Percentiles rank a stretch among this genome's conserved stretches.
Conservation (phyloP, 2,113 vertebrate species). For the Conger conger region DNA sequence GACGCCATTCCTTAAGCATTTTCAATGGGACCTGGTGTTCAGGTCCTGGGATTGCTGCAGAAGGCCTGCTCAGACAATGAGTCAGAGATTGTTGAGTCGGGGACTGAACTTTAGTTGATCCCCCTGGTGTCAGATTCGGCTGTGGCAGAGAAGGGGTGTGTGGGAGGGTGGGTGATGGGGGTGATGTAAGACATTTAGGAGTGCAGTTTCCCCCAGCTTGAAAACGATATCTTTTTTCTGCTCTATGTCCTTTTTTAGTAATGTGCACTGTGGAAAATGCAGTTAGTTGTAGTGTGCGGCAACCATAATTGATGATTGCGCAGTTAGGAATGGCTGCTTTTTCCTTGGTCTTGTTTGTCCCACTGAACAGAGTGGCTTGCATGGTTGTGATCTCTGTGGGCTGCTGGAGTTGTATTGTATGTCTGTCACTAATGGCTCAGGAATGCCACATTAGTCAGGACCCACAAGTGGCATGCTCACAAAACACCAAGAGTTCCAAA, state of each 20-base stretch:
- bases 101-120: constrained; percentile 39
- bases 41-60: constrained; percentile 21
- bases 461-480: constrained; percentile 29
- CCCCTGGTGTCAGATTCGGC: constrained; percentile 38
- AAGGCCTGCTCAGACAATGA: constrained; percentile 43
- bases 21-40: background rate
- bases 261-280: background rate
- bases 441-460: constrained; percentile 48
- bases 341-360: constrained; percentile 27
- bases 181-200: constrained; percentile 22
- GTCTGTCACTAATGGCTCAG: constrained; percentile 45
- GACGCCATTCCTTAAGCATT: constrained; percentile 22
- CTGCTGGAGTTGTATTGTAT: constrained; percentile 32
- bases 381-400: constrained; percentile 20
- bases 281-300: constrained; percentile 25
- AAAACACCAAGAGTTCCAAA: constrained; percentile 21
- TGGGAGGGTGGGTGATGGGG: constrained; percentile 26
- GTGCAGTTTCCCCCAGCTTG: background rate
- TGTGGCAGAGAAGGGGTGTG: constrained; percentile 32
- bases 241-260: constrained; percentile 10
- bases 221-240: constrained; percentile 9
- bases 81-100: constrained; percentile 28
- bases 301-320: constrained; percentile 19
- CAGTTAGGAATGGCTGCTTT: constrained; percentile 5
- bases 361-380: background rate